A percentile compares a stretch with the other conserved stretches of the same genome.
These are phyloP conservation scores for Acropora yongei DNA, from an alignment of 64 coral and sea anemone species.

Conservation along the genomic window DNA sequence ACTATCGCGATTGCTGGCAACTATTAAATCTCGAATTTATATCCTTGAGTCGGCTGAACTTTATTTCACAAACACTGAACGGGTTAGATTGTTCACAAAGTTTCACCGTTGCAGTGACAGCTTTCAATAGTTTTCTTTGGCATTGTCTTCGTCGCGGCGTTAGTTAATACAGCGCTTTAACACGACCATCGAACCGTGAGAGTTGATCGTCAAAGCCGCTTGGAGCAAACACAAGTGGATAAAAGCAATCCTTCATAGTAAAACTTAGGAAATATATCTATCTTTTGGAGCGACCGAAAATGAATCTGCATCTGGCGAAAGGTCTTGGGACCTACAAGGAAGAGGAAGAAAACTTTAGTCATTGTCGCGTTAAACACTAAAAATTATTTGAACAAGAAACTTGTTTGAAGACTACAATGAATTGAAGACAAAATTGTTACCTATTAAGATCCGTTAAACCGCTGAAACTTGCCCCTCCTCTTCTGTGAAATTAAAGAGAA, in stretches of 20 bases:
- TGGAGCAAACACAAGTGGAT: background rate
- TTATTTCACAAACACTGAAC: no score
- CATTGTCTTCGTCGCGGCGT: no score
- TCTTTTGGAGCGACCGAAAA: background rate
- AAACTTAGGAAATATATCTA: conserved; percentile 1
- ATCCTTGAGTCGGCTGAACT: no score
- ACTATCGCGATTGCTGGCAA: background rate
- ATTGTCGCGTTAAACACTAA: background rate
- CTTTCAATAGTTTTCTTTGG: no score
- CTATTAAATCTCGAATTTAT: no score
- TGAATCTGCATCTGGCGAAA: background rate
- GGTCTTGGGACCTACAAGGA: background rate
- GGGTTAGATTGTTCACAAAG: no score
- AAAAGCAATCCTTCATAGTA: background rate
- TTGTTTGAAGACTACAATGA: no score
- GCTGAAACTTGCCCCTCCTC: conserved; percentile 46
- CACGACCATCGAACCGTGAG: background rate
- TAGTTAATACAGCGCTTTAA: no score
- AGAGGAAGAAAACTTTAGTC: background rate
- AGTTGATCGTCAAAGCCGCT: background rate
- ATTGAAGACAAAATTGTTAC: background rate
- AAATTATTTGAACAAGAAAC: no score
- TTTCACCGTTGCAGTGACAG: no score
- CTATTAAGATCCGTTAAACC: conserved; percentile 7
- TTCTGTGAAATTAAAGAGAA: conserved; percentile 10